A percentile compares a stretch with the other conserved stretches of the same genome.
phyloP scores from a whole-genome alignment of 2,888 invertebrate genomes.

The Monochamus alternatus region DNA sequence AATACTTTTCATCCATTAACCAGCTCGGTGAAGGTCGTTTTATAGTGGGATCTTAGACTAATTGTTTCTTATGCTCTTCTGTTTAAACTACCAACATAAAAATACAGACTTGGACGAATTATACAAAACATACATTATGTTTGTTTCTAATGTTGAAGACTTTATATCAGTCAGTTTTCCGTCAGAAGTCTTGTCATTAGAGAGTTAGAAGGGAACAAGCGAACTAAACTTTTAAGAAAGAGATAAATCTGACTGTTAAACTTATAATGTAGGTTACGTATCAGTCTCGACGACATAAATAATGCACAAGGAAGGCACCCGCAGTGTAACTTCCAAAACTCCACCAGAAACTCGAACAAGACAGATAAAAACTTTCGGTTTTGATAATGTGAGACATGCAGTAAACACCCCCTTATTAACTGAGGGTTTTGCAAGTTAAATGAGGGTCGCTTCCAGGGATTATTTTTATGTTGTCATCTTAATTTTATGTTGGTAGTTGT shows the following conservation, averaged over 20 bases:
- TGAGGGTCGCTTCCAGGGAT: conserved; percentile 14
- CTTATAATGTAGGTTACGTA: not conserved
- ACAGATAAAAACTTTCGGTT: conserved; percentile 26
- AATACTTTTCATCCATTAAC: too few species aligned
- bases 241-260: not conserved
- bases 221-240: not conserved
- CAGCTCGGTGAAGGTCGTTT: too few species aligned
- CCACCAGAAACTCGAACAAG: conserved; percentile 16
- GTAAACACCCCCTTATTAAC: conserved; percentile 18
- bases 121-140: too few species aligned
- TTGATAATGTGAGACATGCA: conserved; percentile 19
- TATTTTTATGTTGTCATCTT: conserved; percentile 15
- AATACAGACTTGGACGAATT: too few species aligned
- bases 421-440: conserved; percentile 20
- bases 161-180: too few species aligned
- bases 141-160: too few species aligned
- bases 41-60: too few species aligned
- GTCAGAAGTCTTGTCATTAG: not conserved
- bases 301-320: conserved; percentile 6
- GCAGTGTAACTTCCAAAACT: conserved; percentile 13
- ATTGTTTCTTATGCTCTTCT: too few species aligned
- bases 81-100: too few species aligned
- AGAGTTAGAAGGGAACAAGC: not conserved
- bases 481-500: conserved; percentile 14
- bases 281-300: not conserved